Evolutionary conservation across 2,888 invertebrate species (phyloP), one percentile per base, ranked within the genome.

Genomic region (Drosophila anomelani): DNA sequence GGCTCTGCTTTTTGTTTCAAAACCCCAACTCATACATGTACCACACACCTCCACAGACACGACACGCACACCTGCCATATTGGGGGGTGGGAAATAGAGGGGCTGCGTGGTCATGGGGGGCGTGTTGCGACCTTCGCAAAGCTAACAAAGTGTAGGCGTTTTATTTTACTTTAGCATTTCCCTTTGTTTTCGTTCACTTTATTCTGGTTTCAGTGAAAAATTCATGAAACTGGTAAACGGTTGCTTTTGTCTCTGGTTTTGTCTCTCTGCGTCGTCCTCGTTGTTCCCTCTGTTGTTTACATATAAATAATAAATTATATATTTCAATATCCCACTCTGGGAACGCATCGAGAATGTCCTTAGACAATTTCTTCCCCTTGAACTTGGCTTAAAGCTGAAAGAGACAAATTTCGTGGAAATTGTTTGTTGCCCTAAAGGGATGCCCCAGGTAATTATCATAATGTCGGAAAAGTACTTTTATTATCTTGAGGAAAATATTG

Each of bases 291-390:
- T 69, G 66, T 47, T 66, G 54, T 51, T 77, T 60, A 58, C 56
- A 63, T 66, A 68, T 62, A 69, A 79, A 74, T 71, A 87, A 87
- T 75, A 81, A 59, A 75, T 73, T 59, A 71, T 51, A 64, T 72
- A 34, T 79, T 67, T 57, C 56, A 63, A 77, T 56, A 61, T 56
- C 53, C 43, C 34, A 39, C 60, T 51, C 61, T 55, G 47, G 58
- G 46, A 63, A 47, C 39, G 41, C 23, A 46, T n/a, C 53, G 71
- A 63, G 70, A 75, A 66, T 77, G 76, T 63, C 58, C 58, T 57
- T 54, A 29, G 20, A 41, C 36, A 67, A 57, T 56, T 62, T 77
- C 49, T n/a, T 41, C 38, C 26, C 41, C 58, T 67, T 62, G 26
- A 59, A 68, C 55, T 36, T 53, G 39, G 13, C 46, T 76, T 61